Evolutionary conservation across 2,113 vertebrate genomes (phyloP), one percentile per base, ranked within the genome.

Genomic region (Bambusicola thoracicus): DNA sequence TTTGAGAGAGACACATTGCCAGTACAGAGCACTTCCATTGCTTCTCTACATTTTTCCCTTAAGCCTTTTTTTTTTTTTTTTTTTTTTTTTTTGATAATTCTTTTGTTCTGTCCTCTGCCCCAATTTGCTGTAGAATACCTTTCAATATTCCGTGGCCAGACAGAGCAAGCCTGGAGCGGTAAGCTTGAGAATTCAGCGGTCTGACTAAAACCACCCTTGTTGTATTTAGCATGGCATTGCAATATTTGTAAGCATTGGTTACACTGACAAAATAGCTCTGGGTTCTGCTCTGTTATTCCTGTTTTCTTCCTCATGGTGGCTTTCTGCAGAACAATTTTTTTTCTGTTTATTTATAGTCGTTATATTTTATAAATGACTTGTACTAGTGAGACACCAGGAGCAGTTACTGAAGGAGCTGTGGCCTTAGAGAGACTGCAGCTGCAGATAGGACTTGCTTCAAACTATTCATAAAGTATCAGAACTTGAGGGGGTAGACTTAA

Each of bases 61-160:
- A 6, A 43, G 21, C 5, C 25, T 61, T 85, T 92, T 77, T 59
- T 22, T 89, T 73, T 82, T 94, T 77, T 59, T 22, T 89, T 73
- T 82, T 94, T 75, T 81, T 93, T 94, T 92, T 61, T 27, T 34
- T 92, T 95, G 92, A 73, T 97, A 97, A 98, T 97, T 86, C 85
- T 97, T 97, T 97, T 97, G 75, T 98, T 98, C 95, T 98, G 82
- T 98, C 97, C 97, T 98, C 95, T 98, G 93, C 98, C 98, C 98
- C 98, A 97, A 98, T 96, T 96, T 98, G 97, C 95, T 97, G 27
- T 99, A 99, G 99, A 99, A 98, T 99, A 92, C 98, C 99, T 99
- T 99, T 99, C 98, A 99, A 97, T 99, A 98, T 99, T 97, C 98
- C 99, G 96, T 99, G 99, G 99, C 99, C 99, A 98, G 99, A 99